These are phyloP conservation scores for Protobothrops mucrosquamatus DNA, from an alignment of 2,113 vertebrate species.

Conservation along the genomic window DNA sequence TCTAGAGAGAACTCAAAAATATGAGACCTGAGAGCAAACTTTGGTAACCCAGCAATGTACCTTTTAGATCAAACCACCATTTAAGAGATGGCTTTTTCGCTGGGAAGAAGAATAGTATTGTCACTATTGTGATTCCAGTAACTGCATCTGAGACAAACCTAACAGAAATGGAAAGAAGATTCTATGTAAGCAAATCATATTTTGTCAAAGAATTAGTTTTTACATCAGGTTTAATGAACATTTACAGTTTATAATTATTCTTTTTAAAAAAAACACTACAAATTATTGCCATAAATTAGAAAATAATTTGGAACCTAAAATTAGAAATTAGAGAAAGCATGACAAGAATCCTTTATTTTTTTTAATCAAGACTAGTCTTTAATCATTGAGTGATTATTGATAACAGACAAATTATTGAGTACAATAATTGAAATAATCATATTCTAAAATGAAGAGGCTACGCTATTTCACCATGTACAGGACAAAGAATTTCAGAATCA, in stretches of 20 bases:
- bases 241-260: neutral
- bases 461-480: neutral
- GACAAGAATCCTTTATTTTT: neutral
- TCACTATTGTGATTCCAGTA: conserved; percentile 86
- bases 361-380: neutral
- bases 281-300: conserved; percentile 12
- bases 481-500: neutral
- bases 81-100: conserved; percentile 87
- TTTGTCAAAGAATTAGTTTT: conserved; percentile 48
- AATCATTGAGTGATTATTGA: neutral
- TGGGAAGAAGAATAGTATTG: conserved; percentile 92
- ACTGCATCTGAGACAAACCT: conserved; percentile 93
- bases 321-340: neutral
- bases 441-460: neutral
- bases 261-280: conserved; percentile 29
- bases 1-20: neutral
- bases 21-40: neutral
- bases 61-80: conserved; percentile 92
- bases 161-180: conserved; percentile 50
- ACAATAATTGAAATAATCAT: neutral
- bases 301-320: conserved; percentile 24
- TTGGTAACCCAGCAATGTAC: conserved; percentile 61
- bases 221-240: conserved; percentile 29
- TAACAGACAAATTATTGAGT: neutral
- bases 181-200: neutral